A percentile compares a stretch with the other conserved stretches of the same genome.
Evolutionary conservation across 2,888 invertebrate species (phyloP).

Genomic region (Stenoptilia bipunctidactyla): DNA sequence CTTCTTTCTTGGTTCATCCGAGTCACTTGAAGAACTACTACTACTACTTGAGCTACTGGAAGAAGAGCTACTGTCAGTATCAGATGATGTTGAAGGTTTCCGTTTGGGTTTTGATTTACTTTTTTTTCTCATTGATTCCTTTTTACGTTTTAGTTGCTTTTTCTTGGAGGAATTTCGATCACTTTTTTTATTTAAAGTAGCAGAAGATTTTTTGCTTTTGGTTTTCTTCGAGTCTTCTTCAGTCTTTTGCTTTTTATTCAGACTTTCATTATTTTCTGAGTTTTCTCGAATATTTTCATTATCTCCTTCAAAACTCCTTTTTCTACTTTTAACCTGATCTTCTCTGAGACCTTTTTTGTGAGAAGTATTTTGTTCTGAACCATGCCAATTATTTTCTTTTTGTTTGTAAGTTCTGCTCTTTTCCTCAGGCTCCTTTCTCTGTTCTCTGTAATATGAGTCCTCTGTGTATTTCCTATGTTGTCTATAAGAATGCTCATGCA

Average conservation of each 20-base stretch:
- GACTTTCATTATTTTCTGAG: neutral
- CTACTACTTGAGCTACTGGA: constrained; percentile 44
- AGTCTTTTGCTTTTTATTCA: neutral
- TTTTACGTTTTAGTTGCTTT: neutral
- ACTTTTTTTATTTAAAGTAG: constrained; percentile 5
- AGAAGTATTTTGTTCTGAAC: constrained; percentile 13
- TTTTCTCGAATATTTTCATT: neutral
- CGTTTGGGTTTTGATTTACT: constrained; percentile 26
- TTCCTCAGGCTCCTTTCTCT: neutral
- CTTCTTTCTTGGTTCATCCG: constrained; percentile 34
- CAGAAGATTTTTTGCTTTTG: constrained; percentile 5
- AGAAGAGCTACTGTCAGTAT: constrained; percentile 35
- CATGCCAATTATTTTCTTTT: constrained; percentile 10
- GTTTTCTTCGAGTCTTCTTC: constrained; percentile 4
- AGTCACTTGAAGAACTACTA: constrained; percentile 47
- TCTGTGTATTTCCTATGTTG: neutral
- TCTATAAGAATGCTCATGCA: neutral
- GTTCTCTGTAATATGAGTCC: no score
- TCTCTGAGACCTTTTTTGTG: constrained; percentile 4
- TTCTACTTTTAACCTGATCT: neutral
- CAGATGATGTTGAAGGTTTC: constrained; percentile 44
- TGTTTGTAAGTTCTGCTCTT: constrained; percentile 2
- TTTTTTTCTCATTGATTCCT: constrained; percentile 16
- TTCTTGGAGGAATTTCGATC: constrained; percentile 3
- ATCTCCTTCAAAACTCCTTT: neutral